Evolutionary conservation across 2,888 invertebrate species (phyloP).

Genomic region (Phyllotreta cruciferae): DNA sequence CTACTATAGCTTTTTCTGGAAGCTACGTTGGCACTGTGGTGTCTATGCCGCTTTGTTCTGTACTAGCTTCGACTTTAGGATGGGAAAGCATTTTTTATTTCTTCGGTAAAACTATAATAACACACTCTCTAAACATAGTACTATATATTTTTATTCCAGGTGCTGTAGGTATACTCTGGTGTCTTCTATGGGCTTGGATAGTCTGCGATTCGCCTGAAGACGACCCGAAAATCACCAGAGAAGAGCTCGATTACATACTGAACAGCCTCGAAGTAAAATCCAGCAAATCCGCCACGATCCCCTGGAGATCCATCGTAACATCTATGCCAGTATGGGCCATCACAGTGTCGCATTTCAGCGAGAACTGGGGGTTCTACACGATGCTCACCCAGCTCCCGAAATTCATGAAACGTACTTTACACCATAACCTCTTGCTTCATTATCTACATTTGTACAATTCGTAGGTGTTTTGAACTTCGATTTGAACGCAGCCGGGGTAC

Average conservation of each 20-base stretch:
- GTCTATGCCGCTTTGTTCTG: constrained; percentile 79
- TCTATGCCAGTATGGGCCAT: constrained; percentile 86
- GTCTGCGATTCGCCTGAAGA: constrained; percentile 78
- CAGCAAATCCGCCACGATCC: constrained; percentile 67
- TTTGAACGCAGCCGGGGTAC: constrained; percentile 79
- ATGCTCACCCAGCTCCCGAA: constrained; percentile 57
- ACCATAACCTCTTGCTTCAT: too few species aligned
- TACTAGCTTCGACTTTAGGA: constrained; percentile 74
- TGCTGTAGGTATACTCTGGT: constrained; percentile 75
- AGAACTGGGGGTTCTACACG: constrained; percentile 92
- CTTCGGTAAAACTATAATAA: constrained; percentile 57
- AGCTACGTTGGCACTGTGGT: constrained; percentile 86
- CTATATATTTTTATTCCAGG: constrained; percentile 57
- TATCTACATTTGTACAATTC: constrained; percentile 33
- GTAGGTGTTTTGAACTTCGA: constrained; percentile 77
- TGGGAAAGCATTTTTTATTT: constrained; percentile 87
- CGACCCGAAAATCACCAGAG: constrained; percentile 74
- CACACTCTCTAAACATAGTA: background rate
- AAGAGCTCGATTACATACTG: constrained; percentile 77
- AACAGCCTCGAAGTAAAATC: constrained; percentile 63
- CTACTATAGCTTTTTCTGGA: constrained; percentile 85
- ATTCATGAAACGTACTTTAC: constrained; percentile 41
- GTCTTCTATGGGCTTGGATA: constrained; percentile 71
- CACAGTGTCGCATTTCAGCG: constrained; percentile 82
- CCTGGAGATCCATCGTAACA: constrained; percentile 78